A percentile compares a stretch with the other conserved stretches of the same genome.
phyloP scores from a whole-genome alignment of 2,797 vertebrate genomes.

The Poecilia picta region DNA sequence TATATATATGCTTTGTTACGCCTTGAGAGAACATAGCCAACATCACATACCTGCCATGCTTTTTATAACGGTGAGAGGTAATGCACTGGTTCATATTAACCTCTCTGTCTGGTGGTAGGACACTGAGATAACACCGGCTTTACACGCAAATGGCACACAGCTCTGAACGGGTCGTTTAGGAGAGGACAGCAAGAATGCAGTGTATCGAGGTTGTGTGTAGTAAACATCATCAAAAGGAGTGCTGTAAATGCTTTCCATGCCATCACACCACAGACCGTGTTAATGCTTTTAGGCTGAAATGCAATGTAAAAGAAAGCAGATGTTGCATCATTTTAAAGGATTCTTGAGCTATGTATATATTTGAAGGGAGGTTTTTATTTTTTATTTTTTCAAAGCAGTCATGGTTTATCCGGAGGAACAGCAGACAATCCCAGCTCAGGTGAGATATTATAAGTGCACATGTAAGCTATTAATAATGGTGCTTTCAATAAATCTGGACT shows the following conservation, averaged over 20 bases:
- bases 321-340: background rate
- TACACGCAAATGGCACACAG: constrained; percentile 40
- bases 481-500: background rate
- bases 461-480: background rate
- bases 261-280: constrained; percentile 20
- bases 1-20: constrained; percentile 16
- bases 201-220: constrained; percentile 60
- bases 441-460: background rate
- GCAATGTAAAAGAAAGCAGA: background rate
- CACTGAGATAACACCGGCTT: constrained; percentile 37
- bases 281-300: constrained; percentile 9
- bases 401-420: background rate
- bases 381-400: background rate
- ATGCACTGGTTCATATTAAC: constrained; percentile 19
- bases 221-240: constrained; percentile 56
- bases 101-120: constrained; percentile 25
- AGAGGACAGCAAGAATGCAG: constrained; percentile 61
- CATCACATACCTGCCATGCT: constrained; percentile 34
- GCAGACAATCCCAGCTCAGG: background rate
- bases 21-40: constrained; percentile 18
- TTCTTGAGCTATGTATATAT: background rate
- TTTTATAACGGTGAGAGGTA: constrained; percentile 31
- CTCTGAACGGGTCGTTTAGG: constrained; percentile 63
- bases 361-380: background rate
- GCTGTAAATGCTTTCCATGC: constrained; percentile 36